Percentiles rank a stretch among this genome's conserved stretches.
These are phyloP conservation scores for Charanyca ferruginea DNA, from an alignment of 2,888 invertebrate genomes.

Conservation along the genomic window DNA sequence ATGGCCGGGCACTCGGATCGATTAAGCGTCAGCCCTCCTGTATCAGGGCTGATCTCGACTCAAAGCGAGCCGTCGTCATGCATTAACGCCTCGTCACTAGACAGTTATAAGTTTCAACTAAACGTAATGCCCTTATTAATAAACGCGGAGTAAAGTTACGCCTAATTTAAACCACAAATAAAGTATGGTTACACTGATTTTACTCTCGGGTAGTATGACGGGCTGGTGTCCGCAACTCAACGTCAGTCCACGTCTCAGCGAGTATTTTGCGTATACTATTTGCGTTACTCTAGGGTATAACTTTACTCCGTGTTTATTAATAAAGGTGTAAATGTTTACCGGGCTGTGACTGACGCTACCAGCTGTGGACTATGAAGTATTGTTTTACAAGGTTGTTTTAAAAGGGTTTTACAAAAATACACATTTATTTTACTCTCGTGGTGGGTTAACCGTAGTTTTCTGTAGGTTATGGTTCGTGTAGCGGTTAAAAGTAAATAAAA, in stretches of 20 bases:
- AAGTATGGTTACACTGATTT: no score
- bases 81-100: constrained; percentile 42
- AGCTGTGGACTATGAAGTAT: constrained; percentile 1
- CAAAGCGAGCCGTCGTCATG: constrained; percentile 63
- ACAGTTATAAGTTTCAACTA: constrained; percentile 30
- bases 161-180: no score
- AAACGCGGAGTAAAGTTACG: no score
- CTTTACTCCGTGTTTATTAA: no score
- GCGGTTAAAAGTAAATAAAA: constrained; percentile 32
- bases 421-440: constrained; percentile 31
- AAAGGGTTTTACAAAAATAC: no score
- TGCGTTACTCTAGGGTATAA: no score
- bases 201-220: no score
- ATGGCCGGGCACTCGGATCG: constrained; percentile 69
- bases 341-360: constrained; percentile 15
- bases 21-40: constrained; percentile 69
- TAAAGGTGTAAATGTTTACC: constrained; percentile 27
- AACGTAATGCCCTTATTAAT: no score
- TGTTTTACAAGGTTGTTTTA: constrained; percentile 3
- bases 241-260: no score
- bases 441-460: constrained; percentile 30
- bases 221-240: no score
- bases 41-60: constrained; percentile 68
- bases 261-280: no score
- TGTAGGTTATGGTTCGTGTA: constrained; percentile 32